These are phyloP conservation scores for Ceyx cyanopectus DNA, from an alignment of 2,113 vertebrate genomes.

Conservation along the genomic window DNA sequence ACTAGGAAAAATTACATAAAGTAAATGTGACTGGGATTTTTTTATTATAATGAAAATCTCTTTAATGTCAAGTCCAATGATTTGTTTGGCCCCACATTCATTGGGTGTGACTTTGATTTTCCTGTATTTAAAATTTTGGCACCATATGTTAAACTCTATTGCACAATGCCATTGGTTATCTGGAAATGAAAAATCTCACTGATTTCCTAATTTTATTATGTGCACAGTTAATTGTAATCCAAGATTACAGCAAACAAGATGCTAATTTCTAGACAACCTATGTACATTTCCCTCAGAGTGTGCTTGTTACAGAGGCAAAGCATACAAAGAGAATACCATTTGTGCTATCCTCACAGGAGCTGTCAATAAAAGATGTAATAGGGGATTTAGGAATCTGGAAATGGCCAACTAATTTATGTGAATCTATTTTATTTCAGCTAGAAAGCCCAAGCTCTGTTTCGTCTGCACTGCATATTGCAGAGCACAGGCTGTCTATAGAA, in stretches of 20 bases:
- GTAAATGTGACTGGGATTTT: not conserved
- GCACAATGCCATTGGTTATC: conserved; percentile 59
- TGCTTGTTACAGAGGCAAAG: conserved; percentile 73
- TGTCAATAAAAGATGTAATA: conserved; percentile 91
- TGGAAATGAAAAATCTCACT: conserved; percentile 73
- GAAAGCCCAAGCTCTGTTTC: conserved; percentile 81
- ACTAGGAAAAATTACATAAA: not conserved
- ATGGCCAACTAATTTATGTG: conserved; percentile 90
- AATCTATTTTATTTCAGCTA: conserved; percentile 90
- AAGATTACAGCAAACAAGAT: conserved; percentile 90
- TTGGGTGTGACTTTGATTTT: conserved; percentile 33
- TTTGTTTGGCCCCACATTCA: conserved; percentile 31
- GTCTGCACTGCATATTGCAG: conserved; percentile 82
- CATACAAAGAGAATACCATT: conserved; percentile 81
- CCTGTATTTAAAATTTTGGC: conserved; percentile 54
- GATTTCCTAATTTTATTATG: conserved; percentile 87
- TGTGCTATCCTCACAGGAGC: conserved; percentile 84
- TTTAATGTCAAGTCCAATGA: not conserved
- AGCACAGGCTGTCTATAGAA: conserved; percentile 87
- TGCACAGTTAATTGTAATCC: conserved; percentile 89
- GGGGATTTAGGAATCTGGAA: conserved; percentile 90
- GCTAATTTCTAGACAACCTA: conserved; percentile 89
- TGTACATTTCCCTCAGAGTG: conserved; percentile 77
- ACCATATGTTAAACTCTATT: conserved; percentile 54
- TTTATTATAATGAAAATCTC: not conserved